Percentiles rank a stretch among this genome's conserved stretches.
phyloP scores from a whole-genome alignment of 2,888 invertebrate genomes.

The Lypha dubia region DNA sequence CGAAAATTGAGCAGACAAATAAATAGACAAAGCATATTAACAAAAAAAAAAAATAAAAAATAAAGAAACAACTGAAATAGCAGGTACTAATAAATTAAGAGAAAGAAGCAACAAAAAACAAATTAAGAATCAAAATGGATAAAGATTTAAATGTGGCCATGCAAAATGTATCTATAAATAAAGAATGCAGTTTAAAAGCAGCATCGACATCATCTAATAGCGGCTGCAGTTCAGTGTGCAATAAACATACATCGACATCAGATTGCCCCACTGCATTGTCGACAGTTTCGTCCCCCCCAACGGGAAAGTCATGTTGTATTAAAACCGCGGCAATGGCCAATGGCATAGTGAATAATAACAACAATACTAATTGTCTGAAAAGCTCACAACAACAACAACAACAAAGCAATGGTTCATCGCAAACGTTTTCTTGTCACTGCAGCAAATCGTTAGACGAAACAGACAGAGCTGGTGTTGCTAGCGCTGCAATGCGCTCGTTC shows the following conservation, averaged over 20 bases:
- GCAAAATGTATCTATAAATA: conserved; percentile 82
- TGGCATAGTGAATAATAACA: conserved; percentile 61
- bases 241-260: conserved; percentile 68
- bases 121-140: conserved; percentile 77
- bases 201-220: conserved; percentile 57
- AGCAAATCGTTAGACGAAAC: conserved; percentile 67
- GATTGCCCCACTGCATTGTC: conserved; percentile 43
- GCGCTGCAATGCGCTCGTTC: conserved; percentile 56
- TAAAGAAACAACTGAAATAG: conserved; percentile 49
- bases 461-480: conserved; percentile 54
- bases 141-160: conserved; percentile 82
- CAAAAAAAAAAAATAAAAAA: conserved; percentile 54
- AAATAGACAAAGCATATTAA: conserved; percentile 48
- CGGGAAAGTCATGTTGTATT: conserved; percentile 34
- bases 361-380: conserved; percentile 53
- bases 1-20: conserved; percentile 12
- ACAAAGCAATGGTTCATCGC: conserved; percentile 56
- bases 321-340: conserved; percentile 44
- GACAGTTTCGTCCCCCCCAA: conserved; percentile 21
- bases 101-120: conserved; percentile 46
- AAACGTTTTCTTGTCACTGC: conserved; percentile 63
- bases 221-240: conserved; percentile 69
- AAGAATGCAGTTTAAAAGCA: conserved; percentile 72
- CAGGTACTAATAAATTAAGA: conserved; percentile 36
- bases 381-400: conserved; percentile 40